Percentiles rank a stretch among this genome's conserved stretches.
Evolutionary conservation across 2,888 invertebrate genomes (phyloP).

Genomic region (Linnaemya tessellans): DNA sequence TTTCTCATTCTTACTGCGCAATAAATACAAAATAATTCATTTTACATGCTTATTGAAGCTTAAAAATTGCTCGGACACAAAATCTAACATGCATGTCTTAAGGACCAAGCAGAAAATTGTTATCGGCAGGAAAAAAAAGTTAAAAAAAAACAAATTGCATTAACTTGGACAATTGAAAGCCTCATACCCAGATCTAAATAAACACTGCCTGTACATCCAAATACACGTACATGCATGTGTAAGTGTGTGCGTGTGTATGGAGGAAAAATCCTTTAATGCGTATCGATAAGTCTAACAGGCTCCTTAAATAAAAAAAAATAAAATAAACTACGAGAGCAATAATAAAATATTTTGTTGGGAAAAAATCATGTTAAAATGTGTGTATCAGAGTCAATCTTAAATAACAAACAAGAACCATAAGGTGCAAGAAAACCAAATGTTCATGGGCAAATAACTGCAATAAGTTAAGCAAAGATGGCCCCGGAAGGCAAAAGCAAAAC

Average conservation of each 20-base stretch:
- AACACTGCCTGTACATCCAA: neutral
- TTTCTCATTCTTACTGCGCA: neutral
- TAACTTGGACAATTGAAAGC: constrained; percentile 68
- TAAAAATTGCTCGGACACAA: constrained; percentile 67
- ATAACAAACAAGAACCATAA: constrained; percentile 60
- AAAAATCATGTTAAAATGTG: neutral
- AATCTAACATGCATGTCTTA: constrained; percentile 35
- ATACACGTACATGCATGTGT: neutral
- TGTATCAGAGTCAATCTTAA: constrained; percentile 52
- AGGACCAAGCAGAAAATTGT: constrained; percentile 20
- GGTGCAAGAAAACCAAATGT: constrained; percentile 69
- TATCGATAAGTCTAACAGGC: constrained; percentile 53
- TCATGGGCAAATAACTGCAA: constrained; percentile 70
- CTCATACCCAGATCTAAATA: constrained; percentile 48
- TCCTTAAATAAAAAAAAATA: neutral
- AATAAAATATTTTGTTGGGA: constrained; percentile 24
- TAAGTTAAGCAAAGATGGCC: constrained; percentile 69
- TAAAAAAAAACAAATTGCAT: constrained; percentile 60
- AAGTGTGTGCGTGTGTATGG: neutral
- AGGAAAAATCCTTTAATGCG: constrained; percentile 30
- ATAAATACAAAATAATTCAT: constrained; percentile 43
- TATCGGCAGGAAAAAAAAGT: constrained; percentile 38
- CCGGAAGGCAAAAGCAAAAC: constrained; percentile 52
- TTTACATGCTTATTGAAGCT: constrained; percentile 68
- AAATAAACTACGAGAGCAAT: constrained; percentile 18